Base-by-base conservation (phyloP, 2,797 vertebrate species). In the Gorsachius magnificus region DNA sequence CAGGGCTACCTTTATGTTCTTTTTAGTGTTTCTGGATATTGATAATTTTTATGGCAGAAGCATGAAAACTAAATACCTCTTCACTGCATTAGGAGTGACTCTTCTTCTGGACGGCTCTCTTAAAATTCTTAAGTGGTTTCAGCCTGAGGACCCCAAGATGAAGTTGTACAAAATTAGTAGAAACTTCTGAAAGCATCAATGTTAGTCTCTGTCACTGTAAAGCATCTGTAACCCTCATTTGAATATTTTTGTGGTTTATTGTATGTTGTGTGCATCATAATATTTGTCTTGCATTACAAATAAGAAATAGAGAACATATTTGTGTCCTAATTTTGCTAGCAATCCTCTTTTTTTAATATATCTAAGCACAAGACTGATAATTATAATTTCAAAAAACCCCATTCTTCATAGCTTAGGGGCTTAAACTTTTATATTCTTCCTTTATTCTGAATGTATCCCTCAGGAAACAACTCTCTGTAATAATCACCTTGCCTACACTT, bases 401-500 rank as follows among this genome's bases (percentile, higher is more conserved):
- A 87, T 88, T 96, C 83, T 96, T 96, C 66, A 75, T 33, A 93
- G 57, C 69, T 93, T 92, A 92, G 48, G 86, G 90, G 70, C 66
- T 96, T 90, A 96, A 93, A 97, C 56, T 63, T 80, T 93, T 91
- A 71, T 80, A 88, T 90, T 94, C 92, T 91, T 93, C 57, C 66
- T 91, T 94, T 82, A 95, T 95, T 95, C 90, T 76, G 88, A 95
- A 95, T 54, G 79, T 94, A 83, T 96, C 86, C 72, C 78, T 69
- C 71, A 64, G 94, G 87, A 96, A 97, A 93, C 88, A 92, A 70
- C 76, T 96, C 83, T 88, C 85, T 93, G 76, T 94, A 83, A 95
- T 94, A 93, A 97, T 92, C 91, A 94, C 92, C 94, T 97, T 96
- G 96, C 86, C 88, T 89, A 96, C 79, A 90, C 90, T 76, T 93